phyloP scores from a whole-genome alignment of 2,113 vertebrate genomes.

The Bombycilla garrulus region DNA sequence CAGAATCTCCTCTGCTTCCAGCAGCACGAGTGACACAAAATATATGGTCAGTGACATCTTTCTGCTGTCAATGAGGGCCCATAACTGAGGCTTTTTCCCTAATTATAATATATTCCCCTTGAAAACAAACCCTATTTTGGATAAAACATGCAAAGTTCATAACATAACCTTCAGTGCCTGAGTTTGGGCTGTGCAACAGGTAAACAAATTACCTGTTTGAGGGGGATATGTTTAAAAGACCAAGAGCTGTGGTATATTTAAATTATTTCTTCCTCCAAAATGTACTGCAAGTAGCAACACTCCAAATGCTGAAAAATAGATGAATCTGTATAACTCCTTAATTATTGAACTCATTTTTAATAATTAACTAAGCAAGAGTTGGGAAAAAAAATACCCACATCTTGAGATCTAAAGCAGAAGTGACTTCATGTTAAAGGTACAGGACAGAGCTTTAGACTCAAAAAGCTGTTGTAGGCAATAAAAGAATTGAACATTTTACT shows the following conservation, averaged over 20 bases:
- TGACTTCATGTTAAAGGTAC: not conserved
- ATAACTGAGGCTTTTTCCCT: not conserved
- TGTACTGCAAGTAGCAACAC: not conserved
- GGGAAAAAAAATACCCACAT: not conserved
- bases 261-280: not conserved
- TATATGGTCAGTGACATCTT: not conserved
- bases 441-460: not conserved
- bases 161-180: not conserved
- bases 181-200: not conserved
- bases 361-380: constrained; percentile 33
- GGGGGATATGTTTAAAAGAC: not conserved
- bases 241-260: not conserved
- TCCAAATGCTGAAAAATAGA: constrained; percentile 58
- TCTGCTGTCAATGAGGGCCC: not conserved
- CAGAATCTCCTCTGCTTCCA: not conserved
- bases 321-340: constrained; percentile 39
- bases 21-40: not conserved
- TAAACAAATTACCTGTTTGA: not conserved
- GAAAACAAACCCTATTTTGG: not conserved
- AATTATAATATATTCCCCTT: not conserved
- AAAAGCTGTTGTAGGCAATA: not conserved
- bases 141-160: not conserved
- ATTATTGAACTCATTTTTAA: constrained; percentile 61
- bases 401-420: constrained; percentile 25
- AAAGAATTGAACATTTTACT: not conserved